A percentile compares a stretch with the other conserved stretches of the same genome.
Evolutionary conservation across 2,888 invertebrate species (phyloP).

Genomic region (Ecdyonurus torrentis): DNA sequence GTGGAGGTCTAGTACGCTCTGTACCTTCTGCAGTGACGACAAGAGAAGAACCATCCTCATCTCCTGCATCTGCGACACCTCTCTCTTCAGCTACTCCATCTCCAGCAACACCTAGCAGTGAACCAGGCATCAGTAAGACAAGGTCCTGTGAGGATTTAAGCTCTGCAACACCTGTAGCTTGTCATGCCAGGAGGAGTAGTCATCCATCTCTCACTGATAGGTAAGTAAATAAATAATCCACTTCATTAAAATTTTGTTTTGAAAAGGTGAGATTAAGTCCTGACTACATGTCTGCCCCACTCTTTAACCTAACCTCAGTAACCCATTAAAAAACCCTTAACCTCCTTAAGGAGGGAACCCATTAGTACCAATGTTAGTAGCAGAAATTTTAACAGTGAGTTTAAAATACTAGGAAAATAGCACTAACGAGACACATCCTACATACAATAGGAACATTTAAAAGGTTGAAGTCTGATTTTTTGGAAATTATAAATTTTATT

Average conservation of each 20-base stretch:
- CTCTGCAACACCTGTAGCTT: conserved; percentile 34
- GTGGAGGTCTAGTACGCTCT: conserved; percentile 13
- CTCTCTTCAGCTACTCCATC: neutral
- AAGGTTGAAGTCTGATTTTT: too few relatives aligned
- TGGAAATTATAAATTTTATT: too few relatives aligned
- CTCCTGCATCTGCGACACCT: conserved; percentile 51
- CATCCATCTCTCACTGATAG: conserved; percentile 71
- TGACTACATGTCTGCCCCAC: too few relatives aligned
- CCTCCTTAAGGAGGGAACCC: too few relatives aligned
- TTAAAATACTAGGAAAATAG: too few relatives aligned
- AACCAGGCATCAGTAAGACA: conserved; percentile 48
- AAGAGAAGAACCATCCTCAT: conserved; percentile 18
- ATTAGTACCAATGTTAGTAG: too few relatives aligned
- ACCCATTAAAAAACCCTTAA: too few relatives aligned
- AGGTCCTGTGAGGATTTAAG: conserved; percentile 72
- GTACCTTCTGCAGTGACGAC: neutral
- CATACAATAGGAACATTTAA: too few relatives aligned
- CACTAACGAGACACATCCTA: too few relatives aligned
- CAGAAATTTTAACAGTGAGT: too few relatives aligned
- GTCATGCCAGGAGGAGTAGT: conserved; percentile 53
- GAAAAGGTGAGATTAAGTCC: neutral
- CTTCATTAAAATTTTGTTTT: neutral
- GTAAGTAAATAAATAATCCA: conserved; percentile 32
- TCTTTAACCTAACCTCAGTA: too few relatives aligned
- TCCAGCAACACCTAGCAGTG: conserved; percentile 16